Conservation (phyloP, 2,797 vertebrate species). For the Danio kyathit region DNA sequence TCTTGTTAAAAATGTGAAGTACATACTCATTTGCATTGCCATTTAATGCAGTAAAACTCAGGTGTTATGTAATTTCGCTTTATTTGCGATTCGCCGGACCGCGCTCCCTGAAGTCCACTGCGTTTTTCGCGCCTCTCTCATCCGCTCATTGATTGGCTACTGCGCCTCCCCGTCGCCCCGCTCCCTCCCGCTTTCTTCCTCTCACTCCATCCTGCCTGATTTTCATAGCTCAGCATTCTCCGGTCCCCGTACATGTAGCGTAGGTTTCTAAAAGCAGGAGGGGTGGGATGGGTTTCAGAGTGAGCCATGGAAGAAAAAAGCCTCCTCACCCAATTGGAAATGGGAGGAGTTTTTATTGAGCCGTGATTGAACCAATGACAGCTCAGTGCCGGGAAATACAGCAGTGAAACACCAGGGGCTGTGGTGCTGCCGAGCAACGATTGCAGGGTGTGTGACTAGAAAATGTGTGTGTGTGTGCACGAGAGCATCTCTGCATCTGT, state of each 20-base stretch:
- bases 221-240: conserved; percentile 43
- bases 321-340: conserved; percentile 69
- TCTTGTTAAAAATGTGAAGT: neutral
- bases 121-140: neutral
- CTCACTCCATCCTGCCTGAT: neutral
- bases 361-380: conserved; percentile 75
- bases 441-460: conserved; percentile 72
- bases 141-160: conserved; percentile 21
- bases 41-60: neutral
- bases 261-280: conserved; percentile 44
- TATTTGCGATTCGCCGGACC: too few species aligned
- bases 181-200: conserved; percentile 3
- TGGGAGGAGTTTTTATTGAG: conserved; percentile 73
- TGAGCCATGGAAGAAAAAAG: conserved; percentile 22
- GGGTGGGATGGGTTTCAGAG: conserved; percentile 36
- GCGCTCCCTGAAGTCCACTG: too few species aligned
- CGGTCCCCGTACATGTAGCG: conserved; percentile 44
- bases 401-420: conserved; percentile 75
- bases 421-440: conserved; percentile 71
- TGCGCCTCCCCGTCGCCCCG: neutral
- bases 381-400: conserved; percentile 80
- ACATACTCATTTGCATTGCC: neutral
- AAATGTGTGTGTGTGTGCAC: conserved; percentile 63
- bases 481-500: conserved; percentile 63
- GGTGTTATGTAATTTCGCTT: too few species aligned